Evolutionary conservation across 2,888 invertebrate species (phyloP), one percentile per base, ranked within the genome.

Genomic region (Caenorhabditis sp.): DNA sequence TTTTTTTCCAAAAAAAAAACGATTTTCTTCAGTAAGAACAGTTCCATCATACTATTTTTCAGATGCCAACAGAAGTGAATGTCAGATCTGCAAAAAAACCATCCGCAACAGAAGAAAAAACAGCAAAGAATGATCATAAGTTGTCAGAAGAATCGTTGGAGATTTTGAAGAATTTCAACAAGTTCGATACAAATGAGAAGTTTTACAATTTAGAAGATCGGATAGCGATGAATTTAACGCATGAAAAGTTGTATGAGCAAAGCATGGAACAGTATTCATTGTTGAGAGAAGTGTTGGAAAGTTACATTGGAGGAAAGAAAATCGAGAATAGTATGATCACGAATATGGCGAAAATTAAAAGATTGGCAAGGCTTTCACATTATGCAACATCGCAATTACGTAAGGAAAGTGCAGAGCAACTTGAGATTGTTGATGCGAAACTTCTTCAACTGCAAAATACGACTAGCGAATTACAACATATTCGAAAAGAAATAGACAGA

Each of bases 371-470:
- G 14, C 62, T 76, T 0, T 50, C 65, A 27, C 74, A 78, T 27
- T 78, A 78, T 61, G 68, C 71, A n/a, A 76, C 74, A 10, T 60
- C 76, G 8, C 76, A 72, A 50, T 56, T 68, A 36, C 62, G 71
- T 25, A 66, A 71, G 54, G 74, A 78, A 57, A 70, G 63, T 4
- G 54, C 65, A 3, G 67, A 62, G 5, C 58, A 65, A 14, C 66
- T 78, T 49, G 74, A 78, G 25, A 50, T 70, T 14, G 76, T 80
- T 12, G 84, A 84, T 50, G 75, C 76, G 10, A 76, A 81, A 59
- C 75, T 76, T 49, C 71, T 84, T 25, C 76, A 79, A 59, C 67
- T 84, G 14, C 83, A 84, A 57, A 84, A 84, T 58, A 65, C 74
- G 10, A 76, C 74, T 4, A 77, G 76, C 58, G 84, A 84, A 67